phyloP scores from a whole-genome alignment of 2,113 vertebrate species.

The Progne subis region DNA sequence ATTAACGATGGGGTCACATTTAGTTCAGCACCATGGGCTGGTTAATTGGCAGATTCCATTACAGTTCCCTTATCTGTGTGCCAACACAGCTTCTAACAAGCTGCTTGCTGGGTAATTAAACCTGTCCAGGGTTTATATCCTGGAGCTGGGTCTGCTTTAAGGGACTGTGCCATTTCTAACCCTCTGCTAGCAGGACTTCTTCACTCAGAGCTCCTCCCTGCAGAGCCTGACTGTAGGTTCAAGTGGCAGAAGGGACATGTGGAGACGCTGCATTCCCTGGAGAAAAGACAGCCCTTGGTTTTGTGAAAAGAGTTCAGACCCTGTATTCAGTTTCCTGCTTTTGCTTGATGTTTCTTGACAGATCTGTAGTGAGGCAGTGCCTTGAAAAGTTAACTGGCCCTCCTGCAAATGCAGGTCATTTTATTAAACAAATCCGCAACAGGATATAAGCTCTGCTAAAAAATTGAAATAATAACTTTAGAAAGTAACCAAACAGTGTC shows the following conservation, averaged over 20 bases:
- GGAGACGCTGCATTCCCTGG: neutral
- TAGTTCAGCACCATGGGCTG: slow-evolving; percentile 76
- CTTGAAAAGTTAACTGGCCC: neutral
- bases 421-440: neutral
- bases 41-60: slow-evolving; percentile 78
- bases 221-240: neutral
- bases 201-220: neutral
- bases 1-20: slow-evolving; percentile 74
- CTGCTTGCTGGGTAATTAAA: slow-evolving; percentile 71
- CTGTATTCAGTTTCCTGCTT: neutral
- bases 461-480: neutral
- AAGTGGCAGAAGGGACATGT: neutral
- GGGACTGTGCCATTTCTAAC: neutral
- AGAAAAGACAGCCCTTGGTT: neutral
- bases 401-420: neutral
- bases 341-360: neutral
- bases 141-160: slow-evolving; percentile 19
- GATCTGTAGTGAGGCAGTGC: neutral
- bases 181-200: neutral
- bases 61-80: slow-evolving; percentile 65
- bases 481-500: neutral
- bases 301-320: neutral
- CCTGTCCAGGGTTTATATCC: slow-evolving; percentile 49
- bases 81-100: slow-evolving; percentile 71
- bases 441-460: neutral